Conservation (phyloP, 2,113 vertebrate genomes). For the Bostrychus sinensis region DNA sequence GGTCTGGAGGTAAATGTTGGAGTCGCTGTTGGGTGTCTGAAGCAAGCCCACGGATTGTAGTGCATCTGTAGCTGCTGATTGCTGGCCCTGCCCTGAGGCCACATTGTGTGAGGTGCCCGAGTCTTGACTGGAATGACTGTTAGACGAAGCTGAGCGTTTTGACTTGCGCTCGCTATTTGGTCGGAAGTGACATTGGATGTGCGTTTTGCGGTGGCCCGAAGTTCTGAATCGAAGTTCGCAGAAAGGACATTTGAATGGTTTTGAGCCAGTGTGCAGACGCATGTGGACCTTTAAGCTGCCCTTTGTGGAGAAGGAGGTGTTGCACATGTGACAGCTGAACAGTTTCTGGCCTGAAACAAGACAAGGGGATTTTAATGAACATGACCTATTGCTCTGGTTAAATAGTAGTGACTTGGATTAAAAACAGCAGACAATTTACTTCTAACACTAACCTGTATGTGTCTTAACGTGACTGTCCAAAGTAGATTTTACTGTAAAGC, state of each 20-base stretch:
- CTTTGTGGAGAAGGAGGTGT: slow-evolving; percentile 97
- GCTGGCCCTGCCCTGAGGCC: slow-evolving; percentile 82
- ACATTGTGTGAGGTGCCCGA: slow-evolving; percentile 74
- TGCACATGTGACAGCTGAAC: slow-evolving; percentile 97
- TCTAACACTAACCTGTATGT: slow-evolving; percentile 84
- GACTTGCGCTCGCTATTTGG: slow-evolving; percentile 82
- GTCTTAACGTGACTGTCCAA: slow-evolving; percentile 92
- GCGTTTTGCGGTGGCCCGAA: slow-evolving; percentile 95
- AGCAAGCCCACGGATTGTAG: slow-evolving; percentile 84
- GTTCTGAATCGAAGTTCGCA: slow-evolving; percentile 97
- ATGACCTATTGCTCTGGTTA: not conserved
- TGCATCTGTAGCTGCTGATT: slow-evolving; percentile 66
- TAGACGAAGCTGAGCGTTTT: slow-evolving; percentile 81
- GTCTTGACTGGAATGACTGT: slow-evolving; percentile 67
- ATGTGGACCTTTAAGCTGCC: slow-evolving; percentile 99
- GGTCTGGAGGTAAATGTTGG: slow-evolving; percentile 91
- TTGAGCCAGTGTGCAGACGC: slow-evolving; percentile 96
- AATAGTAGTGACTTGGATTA: not conserved
- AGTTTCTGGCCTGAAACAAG: slow-evolving; percentile 90
- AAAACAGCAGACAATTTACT: too few species aligned
- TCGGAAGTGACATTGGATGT: slow-evolving; percentile 94
- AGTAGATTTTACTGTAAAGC: slow-evolving; percentile 94
- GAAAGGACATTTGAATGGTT: slow-evolving; percentile 97
- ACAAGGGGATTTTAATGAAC: slow-evolving; percentile 14
- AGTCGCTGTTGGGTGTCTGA: slow-evolving; percentile 80